These are phyloP conservation scores for Gnatocerus cornutus DNA, from an alignment of 2,888 invertebrate genomes.

Conservation along the genomic window DNA sequence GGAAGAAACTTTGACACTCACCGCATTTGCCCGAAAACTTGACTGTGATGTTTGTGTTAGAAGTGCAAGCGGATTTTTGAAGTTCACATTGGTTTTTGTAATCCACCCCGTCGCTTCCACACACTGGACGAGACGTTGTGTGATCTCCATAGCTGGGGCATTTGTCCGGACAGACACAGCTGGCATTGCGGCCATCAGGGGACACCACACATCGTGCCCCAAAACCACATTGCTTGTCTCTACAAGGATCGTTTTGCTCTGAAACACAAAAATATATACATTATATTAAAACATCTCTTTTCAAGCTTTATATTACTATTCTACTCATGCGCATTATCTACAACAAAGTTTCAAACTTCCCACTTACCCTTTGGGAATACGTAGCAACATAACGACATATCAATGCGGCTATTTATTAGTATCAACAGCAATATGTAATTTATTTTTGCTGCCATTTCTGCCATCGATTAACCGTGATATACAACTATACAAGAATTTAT, in stretches of 20 bases:
- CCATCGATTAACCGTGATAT: constrained; percentile 20
- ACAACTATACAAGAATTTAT: constrained; percentile 26
- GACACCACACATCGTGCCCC: constrained; percentile 81
- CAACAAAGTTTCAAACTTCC: constrained; percentile 38
- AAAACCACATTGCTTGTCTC: constrained; percentile 78
- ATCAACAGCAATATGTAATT: constrained; percentile 45
- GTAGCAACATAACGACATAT: constrained; percentile 68
- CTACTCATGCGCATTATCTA: constrained; percentile 29
- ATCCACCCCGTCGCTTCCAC: constrained; percentile 88
- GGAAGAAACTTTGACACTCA: constrained; percentile 71
- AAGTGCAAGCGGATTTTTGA: constrained; percentile 84
- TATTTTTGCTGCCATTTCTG: constrained; percentile 27
- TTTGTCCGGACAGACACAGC: constrained; percentile 85
- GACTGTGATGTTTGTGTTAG: constrained; percentile 83
- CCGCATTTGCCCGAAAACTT: constrained; percentile 92
- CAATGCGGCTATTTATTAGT: constrained; percentile 45
- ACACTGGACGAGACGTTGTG: constrained; percentile 84
- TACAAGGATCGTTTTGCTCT: constrained; percentile 84
- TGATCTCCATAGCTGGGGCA: constrained; percentile 91
- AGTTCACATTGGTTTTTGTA: constrained; percentile 91
- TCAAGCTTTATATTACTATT: neutral
- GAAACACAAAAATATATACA: constrained; percentile 60
- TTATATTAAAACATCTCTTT: neutral
- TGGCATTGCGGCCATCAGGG: constrained; percentile 81
- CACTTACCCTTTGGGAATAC: constrained; percentile 71